Conservation (phyloP, 2,797 vertebrate species). For the Schizopygopsis malacanthus region DNA sequence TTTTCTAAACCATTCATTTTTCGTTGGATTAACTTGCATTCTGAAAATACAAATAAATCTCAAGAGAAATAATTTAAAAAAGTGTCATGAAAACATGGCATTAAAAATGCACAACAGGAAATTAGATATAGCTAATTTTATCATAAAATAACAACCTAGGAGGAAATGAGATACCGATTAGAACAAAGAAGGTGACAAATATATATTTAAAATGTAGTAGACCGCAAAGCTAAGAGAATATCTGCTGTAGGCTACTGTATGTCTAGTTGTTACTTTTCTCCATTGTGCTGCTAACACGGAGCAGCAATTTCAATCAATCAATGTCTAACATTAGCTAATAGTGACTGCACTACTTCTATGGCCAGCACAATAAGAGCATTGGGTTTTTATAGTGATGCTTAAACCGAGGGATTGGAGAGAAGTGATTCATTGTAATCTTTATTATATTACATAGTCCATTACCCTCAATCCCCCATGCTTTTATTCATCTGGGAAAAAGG, state of each 20-base stretch:
- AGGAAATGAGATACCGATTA: background rate
- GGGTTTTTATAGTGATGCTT: conserved; percentile 67
- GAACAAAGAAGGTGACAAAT: background rate
- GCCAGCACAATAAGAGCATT: conserved; percentile 57
- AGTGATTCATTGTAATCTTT: conserved; percentile 78
- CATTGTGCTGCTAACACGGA: background rate
- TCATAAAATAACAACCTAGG: background rate
- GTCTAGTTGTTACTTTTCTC: background rate
- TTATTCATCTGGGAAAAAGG: conserved; percentile 60
- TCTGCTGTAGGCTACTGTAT: background rate
- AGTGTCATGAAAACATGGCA: background rate
- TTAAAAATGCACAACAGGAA: background rate
- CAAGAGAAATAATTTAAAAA: background rate
- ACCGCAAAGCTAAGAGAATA: background rate
- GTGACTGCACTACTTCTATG: conserved; percentile 6
- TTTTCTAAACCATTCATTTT: background rate
- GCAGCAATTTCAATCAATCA: conserved; percentile 12
- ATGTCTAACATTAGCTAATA: conserved; percentile 4
- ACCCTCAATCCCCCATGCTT: conserved; percentile 72
- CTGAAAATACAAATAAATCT: background rate
- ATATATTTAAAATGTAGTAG: background rate
- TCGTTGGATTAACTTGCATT: background rate
- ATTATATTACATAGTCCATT: conserved; percentile 78
- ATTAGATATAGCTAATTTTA: background rate
- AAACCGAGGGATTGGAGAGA: conserved; percentile 66